Evolutionary conservation across 1,140 invertebrate genomes (phyloP), one percentile per base, ranked within the genome.

Genomic region (Ditylenchus dipsaci): DNA sequence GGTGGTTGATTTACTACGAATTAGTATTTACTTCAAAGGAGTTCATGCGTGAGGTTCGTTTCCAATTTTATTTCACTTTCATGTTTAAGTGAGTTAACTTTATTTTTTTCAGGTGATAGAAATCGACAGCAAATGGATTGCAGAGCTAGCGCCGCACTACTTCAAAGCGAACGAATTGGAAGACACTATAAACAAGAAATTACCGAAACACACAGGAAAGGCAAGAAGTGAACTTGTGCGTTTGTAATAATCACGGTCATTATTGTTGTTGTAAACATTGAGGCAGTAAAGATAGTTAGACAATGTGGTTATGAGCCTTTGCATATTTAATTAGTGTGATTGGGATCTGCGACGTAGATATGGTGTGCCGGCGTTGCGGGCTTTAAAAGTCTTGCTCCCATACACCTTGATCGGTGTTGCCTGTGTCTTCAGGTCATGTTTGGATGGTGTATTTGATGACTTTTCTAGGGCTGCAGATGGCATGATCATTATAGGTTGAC

Each of bases 121-220:
- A 85, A 95, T 97, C 77, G 93, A 98, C 84, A 94, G 91, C 80
- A 90, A 90, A 82, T 97, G 95, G 95, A 85, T 98, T 1, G 84
- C 95, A 68, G 95, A 98, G 87, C 93, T 97, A 1, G 95, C 95
- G 0, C 95, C 95, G 23, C 94, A 97, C 87, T 97, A 96, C 84
- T 97, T 97, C 83, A 94, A 95, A 84, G 87, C 89, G 1, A 93
- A 90, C 83, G 93, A 97, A 84, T 83, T 97, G 38, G 93, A 96
- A 84, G 93, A 96, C 86, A 90, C 91, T 0, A 90, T 90, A 0
- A 91, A 90, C 79, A 95, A 93, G 83, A 97, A 97, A 83, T 92
- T 97, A 91, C 93, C 94, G 0, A 94, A 97, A 87, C 88, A 88
- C 45, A 84, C 88, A 9, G 91, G 93, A 19, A 90, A 89, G 80